These are phyloP conservation scores for Todiramphus saurophagus DNA, from an alignment of 2,113 vertebrate species.

Conservation along the genomic window DNA sequence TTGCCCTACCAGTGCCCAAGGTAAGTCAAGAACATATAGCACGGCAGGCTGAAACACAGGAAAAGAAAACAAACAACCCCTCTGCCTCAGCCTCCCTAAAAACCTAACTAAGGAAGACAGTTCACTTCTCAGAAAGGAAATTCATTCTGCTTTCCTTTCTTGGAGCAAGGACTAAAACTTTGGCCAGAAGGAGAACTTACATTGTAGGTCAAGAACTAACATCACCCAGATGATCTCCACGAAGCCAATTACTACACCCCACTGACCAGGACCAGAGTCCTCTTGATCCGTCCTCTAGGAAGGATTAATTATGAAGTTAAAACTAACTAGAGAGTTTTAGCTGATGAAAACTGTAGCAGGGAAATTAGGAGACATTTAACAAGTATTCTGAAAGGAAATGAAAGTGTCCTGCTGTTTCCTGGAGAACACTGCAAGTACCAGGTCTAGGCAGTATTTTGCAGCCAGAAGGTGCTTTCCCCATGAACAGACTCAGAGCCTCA, in stretches of 20 bases:
- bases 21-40: background rate
- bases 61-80: background rate
- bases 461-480: background rate
- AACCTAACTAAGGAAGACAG: background rate
- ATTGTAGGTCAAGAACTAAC: background rate
- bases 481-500: background rate
- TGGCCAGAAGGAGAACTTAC: background rate
- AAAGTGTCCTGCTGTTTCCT: background rate
- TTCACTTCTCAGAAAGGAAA: background rate
- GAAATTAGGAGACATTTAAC: background rate
- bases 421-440: background rate
- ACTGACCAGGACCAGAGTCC: background rate
- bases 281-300: background rate
- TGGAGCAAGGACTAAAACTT: background rate
- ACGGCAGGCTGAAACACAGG: background rate
- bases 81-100: background rate
- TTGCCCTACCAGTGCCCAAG: background rate
- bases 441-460: background rate
- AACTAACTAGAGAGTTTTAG: background rate
- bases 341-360: background rate
- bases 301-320: background rate
- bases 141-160: background rate
- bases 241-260: background rate
- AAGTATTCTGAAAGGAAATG: background rate
- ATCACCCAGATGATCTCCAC: background rate